Conservation (phyloP, 1,140 invertebrate species). For the Eupristina koningsbergeri region DNA sequence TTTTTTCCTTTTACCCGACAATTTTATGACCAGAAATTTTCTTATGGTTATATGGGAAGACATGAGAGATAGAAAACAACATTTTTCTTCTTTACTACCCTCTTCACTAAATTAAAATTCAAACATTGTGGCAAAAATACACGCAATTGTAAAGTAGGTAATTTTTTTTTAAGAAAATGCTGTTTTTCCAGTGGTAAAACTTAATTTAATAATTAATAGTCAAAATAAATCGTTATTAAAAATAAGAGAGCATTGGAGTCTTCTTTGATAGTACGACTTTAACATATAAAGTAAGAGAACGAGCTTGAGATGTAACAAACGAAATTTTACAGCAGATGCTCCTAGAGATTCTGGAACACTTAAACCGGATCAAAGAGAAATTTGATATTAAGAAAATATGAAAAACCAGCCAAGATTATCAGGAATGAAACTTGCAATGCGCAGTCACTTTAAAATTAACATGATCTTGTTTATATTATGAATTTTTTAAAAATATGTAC, state of each 20-base stretch:
- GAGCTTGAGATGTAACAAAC: neutral
- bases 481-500: no score
- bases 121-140: neutral
- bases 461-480: no score
- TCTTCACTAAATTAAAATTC: neutral
- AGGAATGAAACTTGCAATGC: neutral
- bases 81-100: neutral
- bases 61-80: no score
- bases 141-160: neutral
- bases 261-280: neutral
- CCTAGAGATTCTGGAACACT: constrained; percentile 21
- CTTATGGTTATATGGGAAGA: neutral
- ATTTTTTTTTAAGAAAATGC: neutral
- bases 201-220: neutral
- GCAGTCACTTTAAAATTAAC: neutral
- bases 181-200: no score
- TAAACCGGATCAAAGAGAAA: constrained; percentile 36
- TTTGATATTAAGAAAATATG: constrained; percentile 40
- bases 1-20: neutral
- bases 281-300: neutral
- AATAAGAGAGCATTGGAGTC: neutral
- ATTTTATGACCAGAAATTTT: neutral
- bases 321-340: constrained; percentile 20
- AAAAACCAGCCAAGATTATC: constrained; percentile 1
- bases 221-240: neutral